Base-by-base conservation (phyloP, 2,888 invertebrate species). In the Macrosoma leucophasiata region DNA sequence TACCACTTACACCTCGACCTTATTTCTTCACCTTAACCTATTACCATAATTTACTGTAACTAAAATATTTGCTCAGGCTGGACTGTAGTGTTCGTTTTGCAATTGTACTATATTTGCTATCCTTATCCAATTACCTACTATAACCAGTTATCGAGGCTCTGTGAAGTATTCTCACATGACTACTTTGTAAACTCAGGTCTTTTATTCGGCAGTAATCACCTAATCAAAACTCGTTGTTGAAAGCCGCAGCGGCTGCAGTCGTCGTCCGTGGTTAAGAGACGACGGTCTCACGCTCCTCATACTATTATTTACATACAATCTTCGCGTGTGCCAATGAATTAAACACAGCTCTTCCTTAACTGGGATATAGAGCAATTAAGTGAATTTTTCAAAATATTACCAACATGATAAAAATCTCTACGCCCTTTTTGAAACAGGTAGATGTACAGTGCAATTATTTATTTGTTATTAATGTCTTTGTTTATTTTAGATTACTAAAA, bases 351-450 rank as follows among this genome's bases (percentile, higher is more conserved):
- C n/a, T n/a, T n/a, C n/a, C n/a, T n/a, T n/a, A n/a, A n/a, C n/a
- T n/a, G n/a, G n/a, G n/a, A n/a, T n/a, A n/a, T n/a, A n/a, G n/a
- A n/a, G n/a, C n/a, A n/a, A n/a, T n/a, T n/a, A n/a, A n/a, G n/a
- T n/a, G n/a, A n/a, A n/a, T n/a, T n/a, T n/a, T n/a, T n/a, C n/a
- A n/a, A n/a, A n/a, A n/a, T n/a, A n/a, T n/a, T n/a, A n/a, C 29
- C 33, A 37, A 19, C n/a, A 71, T 70, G 68, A 50, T 41, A 31
- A 61, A 61, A 47, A 33, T 75, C 31, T 61, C 75, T 25, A 49
- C 62, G 37, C 71, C 73, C n/a, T 61, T 76, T 50, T 41, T 75
- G 18, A 76, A 75, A 57, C 76, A 76, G 71, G 76, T 76, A 43
- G n/a, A n/a, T n/a, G n/a, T n/a, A n/a, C n/a, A n/a, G n/a, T n/a